Conservation (phyloP, 53 echinoderm and acorn worm genomes). For the Actinopyga echinites region DNA sequence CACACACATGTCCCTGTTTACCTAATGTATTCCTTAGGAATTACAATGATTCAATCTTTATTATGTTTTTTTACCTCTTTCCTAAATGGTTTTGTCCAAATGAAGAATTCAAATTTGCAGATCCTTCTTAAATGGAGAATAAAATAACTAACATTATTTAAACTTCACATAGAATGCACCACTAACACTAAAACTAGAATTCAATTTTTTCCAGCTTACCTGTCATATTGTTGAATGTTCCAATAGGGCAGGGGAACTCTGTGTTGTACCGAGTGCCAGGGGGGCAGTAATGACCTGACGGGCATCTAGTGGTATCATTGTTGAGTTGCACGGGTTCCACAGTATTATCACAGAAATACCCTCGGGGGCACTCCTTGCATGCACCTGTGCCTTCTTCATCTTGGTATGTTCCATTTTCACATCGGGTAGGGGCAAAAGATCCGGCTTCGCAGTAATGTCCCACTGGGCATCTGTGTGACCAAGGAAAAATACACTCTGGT, state of each 20-base stretch:
- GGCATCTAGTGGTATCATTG: slow-evolving; percentile 81
- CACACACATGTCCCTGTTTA: too few species aligned
- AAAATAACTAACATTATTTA: too few species aligned
- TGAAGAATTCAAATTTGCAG: too few species aligned
- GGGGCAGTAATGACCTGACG: slow-evolving; percentile 86
- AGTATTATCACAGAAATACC: slow-evolving; percentile 99
- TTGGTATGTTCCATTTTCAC: slow-evolving; percentile 98
- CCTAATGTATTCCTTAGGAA: too few species aligned
- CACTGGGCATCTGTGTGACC: slow-evolving; percentile 68
- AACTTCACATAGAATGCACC: too few species aligned
- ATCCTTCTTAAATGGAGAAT: too few species aligned
- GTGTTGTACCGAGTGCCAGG: slow-evolving; percentile 70
- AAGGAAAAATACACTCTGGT: not conserved
- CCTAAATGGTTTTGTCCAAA: too few species aligned
- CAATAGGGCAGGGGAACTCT: slow-evolving; percentile 82
- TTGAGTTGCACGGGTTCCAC: slow-evolving; percentile 80
- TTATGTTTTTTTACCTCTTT: too few species aligned
- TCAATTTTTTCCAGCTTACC: slow-evolving; percentile 46
- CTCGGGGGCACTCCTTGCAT: slow-evolving; percentile 87
- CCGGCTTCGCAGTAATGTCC: slow-evolving; percentile 89
- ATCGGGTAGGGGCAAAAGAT: slow-evolving; percentile 85
- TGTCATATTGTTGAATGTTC: slow-evolving; percentile 83
- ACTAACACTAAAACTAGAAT: too few species aligned
- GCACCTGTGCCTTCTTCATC: slow-evolving; percentile 84
- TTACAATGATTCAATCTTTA: too few species aligned